Evolutionary conservation across 2,113 vertebrate genomes (phyloP).

Genomic region (Catagonus wagneri): DNA sequence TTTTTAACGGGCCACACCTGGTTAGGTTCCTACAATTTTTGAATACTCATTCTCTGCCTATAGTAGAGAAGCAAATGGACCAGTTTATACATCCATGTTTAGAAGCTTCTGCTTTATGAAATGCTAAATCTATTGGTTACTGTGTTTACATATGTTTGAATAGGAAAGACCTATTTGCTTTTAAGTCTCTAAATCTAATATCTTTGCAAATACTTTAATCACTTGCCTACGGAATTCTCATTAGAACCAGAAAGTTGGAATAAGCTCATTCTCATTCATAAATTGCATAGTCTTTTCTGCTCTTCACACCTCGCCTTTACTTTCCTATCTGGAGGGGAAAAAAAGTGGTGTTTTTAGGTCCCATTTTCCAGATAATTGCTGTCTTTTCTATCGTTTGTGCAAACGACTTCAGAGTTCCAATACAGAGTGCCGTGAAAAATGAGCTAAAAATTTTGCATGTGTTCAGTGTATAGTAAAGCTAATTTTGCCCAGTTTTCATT

Average conservation of each 20-base stretch:
- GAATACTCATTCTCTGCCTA: not conserved
- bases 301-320: not conserved
- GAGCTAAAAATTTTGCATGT: not conserved
- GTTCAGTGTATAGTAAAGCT: not conserved
- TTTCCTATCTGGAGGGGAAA: not conserved
- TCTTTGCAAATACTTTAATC: constrained; percentile 62
- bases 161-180: not conserved
- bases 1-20: constrained; percentile 37
- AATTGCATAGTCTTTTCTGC: not conserved
- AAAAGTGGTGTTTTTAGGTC: not conserved
- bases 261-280: constrained; percentile 10
- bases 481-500: constrained; percentile 41
- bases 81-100: not conserved
- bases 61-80: constrained; percentile 22
- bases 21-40: not conserved
- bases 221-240: constrained; percentile 34
- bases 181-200: constrained; percentile 23
- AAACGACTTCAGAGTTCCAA: constrained; percentile 10
- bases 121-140: constrained; percentile 24
- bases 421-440: constrained; percentile 38
- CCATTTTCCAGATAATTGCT: constrained; percentile 19
- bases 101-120: not conserved
- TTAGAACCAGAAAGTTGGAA: constrained; percentile 3
- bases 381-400: constrained; percentile 22
- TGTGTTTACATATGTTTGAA: constrained; percentile 24